Conservation (phyloP, 2,888 invertebrate species). For the Uloborus plumipes region DNA sequence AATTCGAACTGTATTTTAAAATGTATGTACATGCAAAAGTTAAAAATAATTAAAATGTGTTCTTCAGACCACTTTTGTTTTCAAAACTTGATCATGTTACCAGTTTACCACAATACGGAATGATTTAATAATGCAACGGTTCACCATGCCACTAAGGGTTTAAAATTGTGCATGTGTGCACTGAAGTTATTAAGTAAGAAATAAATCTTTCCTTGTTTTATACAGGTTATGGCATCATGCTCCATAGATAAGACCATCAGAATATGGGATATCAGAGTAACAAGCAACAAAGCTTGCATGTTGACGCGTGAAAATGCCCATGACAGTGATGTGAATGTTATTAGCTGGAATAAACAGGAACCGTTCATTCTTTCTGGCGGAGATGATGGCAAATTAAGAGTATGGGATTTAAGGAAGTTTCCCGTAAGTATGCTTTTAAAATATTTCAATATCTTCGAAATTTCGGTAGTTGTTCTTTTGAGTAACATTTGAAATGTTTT, state of each 20-base stretch:
- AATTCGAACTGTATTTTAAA: no score
- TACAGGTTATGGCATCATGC: slow-evolving; percentile 74
- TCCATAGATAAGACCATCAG: slow-evolving; percentile 79
- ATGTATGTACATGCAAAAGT: no score
- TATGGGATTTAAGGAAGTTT: slow-evolving; percentile 96
- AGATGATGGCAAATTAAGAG: slow-evolving; percentile 92
- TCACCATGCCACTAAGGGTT: no score
- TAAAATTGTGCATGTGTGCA: no score
- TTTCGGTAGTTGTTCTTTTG: no score
- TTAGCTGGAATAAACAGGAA: slow-evolving; percentile 94
- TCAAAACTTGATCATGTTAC: no score
- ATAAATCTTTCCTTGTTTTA: no score
- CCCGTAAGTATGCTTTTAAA: slow-evolving; percentile 73
- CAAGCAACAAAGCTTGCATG: slow-evolving; percentile 92
- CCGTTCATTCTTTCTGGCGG: slow-evolving; percentile 92
- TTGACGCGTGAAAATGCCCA: slow-evolving; percentile 88
- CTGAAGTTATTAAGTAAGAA: no score
- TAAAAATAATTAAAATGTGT: no score
- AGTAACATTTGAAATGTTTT: background rate
- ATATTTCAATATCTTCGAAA: background rate
- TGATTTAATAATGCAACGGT: no score
- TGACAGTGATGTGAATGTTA: slow-evolving; percentile 93
- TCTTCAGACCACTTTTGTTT: no score
- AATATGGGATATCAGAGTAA: slow-evolving; percentile 94
- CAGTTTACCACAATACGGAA: no score